Evolutionary conservation across 2,888 invertebrate genomes (phyloP).

Genomic region (Glyphotaelius pellucidus): DNA sequence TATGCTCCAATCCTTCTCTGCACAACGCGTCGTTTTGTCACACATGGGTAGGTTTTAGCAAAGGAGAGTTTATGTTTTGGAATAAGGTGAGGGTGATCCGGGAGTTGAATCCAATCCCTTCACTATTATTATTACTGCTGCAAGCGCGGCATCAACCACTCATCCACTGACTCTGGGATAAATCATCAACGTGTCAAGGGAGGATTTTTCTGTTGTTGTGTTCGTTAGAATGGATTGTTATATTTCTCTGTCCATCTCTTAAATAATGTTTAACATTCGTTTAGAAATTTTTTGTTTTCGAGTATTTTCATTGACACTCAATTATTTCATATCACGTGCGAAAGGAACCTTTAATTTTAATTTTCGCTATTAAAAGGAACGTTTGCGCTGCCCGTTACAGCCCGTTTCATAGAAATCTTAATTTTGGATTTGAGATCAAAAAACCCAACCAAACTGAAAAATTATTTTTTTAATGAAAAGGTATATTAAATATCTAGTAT

Average conservation of each 20-base stretch:
- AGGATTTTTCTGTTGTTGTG: conserved; percentile 35
- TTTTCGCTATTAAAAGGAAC: too few species aligned
- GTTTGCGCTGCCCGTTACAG: too few species aligned
- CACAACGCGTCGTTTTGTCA: conserved; percentile 62
- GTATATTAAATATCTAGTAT: too few species aligned
- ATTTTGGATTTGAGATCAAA: too few species aligned
- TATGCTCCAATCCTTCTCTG: conserved; percentile 49
- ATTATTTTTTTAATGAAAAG: too few species aligned
- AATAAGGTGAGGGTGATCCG: conserved; percentile 65
- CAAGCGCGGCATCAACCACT: conserved; percentile 30
- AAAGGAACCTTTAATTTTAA: too few species aligned
- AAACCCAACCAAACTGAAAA: too few species aligned
- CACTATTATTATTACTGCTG: neutral
- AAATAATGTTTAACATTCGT: too few species aligned
- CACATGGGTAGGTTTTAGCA: conserved; percentile 65
- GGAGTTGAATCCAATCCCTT: conserved; percentile 49
- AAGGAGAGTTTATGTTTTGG: conserved; percentile 66
- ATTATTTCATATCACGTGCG: neutral
- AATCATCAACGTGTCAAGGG: conserved; percentile 23
- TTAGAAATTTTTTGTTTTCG: too few species aligned
- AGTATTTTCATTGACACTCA: too few species aligned
- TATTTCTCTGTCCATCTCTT: neutral
- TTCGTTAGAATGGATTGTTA: conserved; percentile 2
- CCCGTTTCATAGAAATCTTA: too few species aligned
- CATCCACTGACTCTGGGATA: conserved; percentile 40